Evolutionary conservation across 1,140 invertebrate genomes (phyloP).

Genomic region (Ctenoplectra terminalis): DNA sequence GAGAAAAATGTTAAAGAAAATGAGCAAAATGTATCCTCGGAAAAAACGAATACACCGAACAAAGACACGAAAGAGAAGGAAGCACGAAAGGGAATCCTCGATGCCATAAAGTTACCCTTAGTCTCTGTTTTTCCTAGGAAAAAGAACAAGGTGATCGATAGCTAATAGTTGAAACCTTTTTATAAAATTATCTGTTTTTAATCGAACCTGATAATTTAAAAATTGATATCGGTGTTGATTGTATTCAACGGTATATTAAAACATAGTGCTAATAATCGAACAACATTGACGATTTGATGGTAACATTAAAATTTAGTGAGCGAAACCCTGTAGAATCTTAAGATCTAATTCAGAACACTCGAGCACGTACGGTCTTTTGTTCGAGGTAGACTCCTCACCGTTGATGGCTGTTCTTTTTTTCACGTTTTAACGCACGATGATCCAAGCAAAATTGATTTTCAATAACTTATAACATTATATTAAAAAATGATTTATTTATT

Average conservation of each 20-base stretch:
- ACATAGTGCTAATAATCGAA: too few relatives aligned
- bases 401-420: neutral
- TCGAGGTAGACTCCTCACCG: constrained; percentile 43
- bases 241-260: too few relatives aligned
- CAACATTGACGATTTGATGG: neutral
- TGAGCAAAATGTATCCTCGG: constrained; percentile 79
- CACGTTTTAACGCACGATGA: neutral
- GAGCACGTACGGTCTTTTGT: constrained; percentile 55
- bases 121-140: constrained; percentile 85
- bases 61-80: constrained; percentile 81
- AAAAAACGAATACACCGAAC: constrained; percentile 81
- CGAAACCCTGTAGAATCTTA: constrained; percentile 50
- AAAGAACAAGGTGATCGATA: constrained; percentile 75
- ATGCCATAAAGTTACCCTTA: constrained; percentile 86
- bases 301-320: neutral
- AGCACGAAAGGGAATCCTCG: constrained; percentile 82
- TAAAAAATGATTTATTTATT: too few relatives aligned
- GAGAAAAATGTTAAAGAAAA: constrained; percentile 75
- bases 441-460: neutral
- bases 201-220: neutral
- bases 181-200: neutral
- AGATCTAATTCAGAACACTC: constrained; percentile 40
- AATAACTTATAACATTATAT: too few relatives aligned
- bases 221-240: too few relatives aligned
- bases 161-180: neutral